Evolutionary conservation across 1,140 invertebrate genomes (phyloP), one percentile per base, ranked within the genome.

Genomic region (Zaprionus davidi): DNA sequence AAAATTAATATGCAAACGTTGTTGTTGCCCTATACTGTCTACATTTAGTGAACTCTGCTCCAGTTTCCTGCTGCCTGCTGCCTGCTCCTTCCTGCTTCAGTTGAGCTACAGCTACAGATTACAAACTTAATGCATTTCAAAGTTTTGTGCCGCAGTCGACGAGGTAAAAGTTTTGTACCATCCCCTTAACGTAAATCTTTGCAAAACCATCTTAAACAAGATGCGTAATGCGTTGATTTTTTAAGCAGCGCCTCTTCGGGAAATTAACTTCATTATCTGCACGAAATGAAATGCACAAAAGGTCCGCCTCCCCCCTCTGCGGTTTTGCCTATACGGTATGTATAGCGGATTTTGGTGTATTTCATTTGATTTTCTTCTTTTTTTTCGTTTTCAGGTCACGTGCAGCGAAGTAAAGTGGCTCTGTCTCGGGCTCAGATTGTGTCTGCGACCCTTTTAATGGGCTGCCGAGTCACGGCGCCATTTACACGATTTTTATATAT

Each of bases 361-460:
- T 28, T 31, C 36, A 13, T 51, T 51, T 44, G 17, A 12, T 34
- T 38, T 44, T 38, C 44, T 66, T 67, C 36, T 62, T 63, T 66
- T 80, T 58, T 80, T 78, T 58, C n/a, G 77, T 68, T 80, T 81
- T 90, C 81, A 81, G 81, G 81, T 87, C 84, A 88, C 84, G 83
- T 87, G 78, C 60, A 28, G 26, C 28, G 41, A 55, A 78, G 73
- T 78, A 80, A 87, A 87, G 75, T 81, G 81, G 66, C 67, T 46
- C 22, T 26, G 53, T 34, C 65, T 69, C 44, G 17, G 56, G 44
- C 34, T 63, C 57, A 46, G 79, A 63, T 56, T 66, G 67, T 69
- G 81, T 76, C 81, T 84, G 84, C 72, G 85, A 88, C 84, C 84
- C 83, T 81, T 90, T 90, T 90, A 88, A 90, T 88, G 84, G 85